Evolutionary conservation across 2,113 vertebrate genomes (phyloP), one percentile per base, ranked within the genome.

Genomic region (Butorides virescens): DNA sequence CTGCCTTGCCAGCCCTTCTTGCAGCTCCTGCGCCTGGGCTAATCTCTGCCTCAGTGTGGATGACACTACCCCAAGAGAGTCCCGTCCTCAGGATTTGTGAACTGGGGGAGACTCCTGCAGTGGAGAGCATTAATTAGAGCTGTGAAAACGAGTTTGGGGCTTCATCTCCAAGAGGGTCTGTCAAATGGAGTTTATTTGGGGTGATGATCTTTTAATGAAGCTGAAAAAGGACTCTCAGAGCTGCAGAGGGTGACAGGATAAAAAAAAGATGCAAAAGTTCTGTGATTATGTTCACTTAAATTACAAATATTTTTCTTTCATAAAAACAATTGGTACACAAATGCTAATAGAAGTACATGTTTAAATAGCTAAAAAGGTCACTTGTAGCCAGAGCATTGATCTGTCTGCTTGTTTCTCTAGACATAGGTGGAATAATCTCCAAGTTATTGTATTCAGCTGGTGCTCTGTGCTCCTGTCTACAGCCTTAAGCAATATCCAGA

Each of bases 341-440:
- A 96, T 52, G 39, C 11, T 75, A 84, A 75, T 34, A 52, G 52
- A 76, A 86, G 30, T 55, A 80, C 18, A 26, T 66, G 58, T 71
- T 93, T 93, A 91, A 96, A 75, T 78, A 86, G 34, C 34, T 81
- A 27, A 74, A 95, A 96, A 95, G 92, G 91, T 97, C 88, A 92
- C 68, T 46, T 47, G 68, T 80, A 92, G 80, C 56, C 95, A 75
- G 75, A 92, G 59, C 72, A 97, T 96, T 91, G 86, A 95, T 93
- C 95, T 92, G 76, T 94, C 95, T 94, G 44, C 62, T 81, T 89
- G 11, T 66, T 93, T 81, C 65, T 61, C 39, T 61, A 65, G 52
- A 42, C 22, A 10, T 36, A 67, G 18, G 34, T 75, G 25, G 50
- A 84, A 50, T 88, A 70, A 87, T 30, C 27, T 66, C 11, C 4